These are phyloP conservation scores for Danio rerio DNA, from an alignment of 2,113 vertebrate genomes.

Conservation along the genomic window GRCz12tu NC_133198.1:36615501-36616000, in stretches of 20 bases:
- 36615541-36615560: slow-evolving; percentile 53
- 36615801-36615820: not conserved
- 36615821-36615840: slow-evolving; percentile 21
- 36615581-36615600: slow-evolving; percentile 59
- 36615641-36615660: slow-evolving; percentile 56
- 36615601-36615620: slow-evolving; percentile 44
- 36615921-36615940: not conserved
- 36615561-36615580: slow-evolving; percentile 49
- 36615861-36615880: slow-evolving; percentile 9
- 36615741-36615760: slow-evolving; percentile 2
- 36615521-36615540: slow-evolving; percentile 56
- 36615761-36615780: not conserved
- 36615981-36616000: not conserved
- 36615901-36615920: slow-evolving; percentile 2
- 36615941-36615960: slow-evolving; percentile 12
- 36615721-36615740: slow-evolving; percentile 25
- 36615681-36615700: slow-evolving; percentile 27
- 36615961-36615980: not conserved
- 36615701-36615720: not conserved
- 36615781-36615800: slow-evolving; percentile 12
- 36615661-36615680: slow-evolving; percentile 44
- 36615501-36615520: slow-evolving; percentile 51
- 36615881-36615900: slow-evolving; percentile 2
- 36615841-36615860: slow-evolving; percentile 25
- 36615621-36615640: slow-evolving; percentile 57